Base-by-base conservation (phyloP, 2,113 vertebrate genomes). In the Crotalus viridis region DNA sequence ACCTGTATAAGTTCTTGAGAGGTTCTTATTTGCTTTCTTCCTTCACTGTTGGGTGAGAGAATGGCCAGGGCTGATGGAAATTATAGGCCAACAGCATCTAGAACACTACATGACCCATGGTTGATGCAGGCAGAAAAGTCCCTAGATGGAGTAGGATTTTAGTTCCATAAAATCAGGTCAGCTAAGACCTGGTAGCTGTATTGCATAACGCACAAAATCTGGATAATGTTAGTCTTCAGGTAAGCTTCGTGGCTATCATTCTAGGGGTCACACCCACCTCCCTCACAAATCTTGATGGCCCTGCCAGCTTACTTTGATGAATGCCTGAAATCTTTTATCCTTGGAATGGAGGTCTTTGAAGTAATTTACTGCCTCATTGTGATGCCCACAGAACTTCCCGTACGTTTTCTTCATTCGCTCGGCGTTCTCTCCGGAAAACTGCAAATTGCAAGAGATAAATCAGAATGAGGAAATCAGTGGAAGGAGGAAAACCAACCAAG, bases 301-400 rank as follows among this genome's bases (percentile, higher is more conserved):
- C 51, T 19, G n/a, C 5, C 43, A 85, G 39, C 90, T n/a, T 96
- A 99, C 99, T 98, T 98, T 99, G 93, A 99, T 98, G 88, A 99
- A 99, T 0, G 98, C 98, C 96, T 99, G 99, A 91, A 99, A 99
- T 59, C 98, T 98, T 91, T 99, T 99, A 94, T 99, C 99, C 97
- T 99, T 99, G 64, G 98, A 97, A 86, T 97, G 97, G 0, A 99
- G 98, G 87, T 99, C 99, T 96, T 99, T 99, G 97, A 99, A 99
- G 91, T 98, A 97, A 97, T 97, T 99, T 17, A 99, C 98, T 0
- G 99, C 99, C 94, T 99, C 99, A 0, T 98, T 99, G 97, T 99
- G 99, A 24, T 99, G 98, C 90, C 99, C 98, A 3, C 99, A 99
- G 96, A 99, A 99, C 95, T 97, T 98, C 87, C 99, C 99, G 0